Evolutionary conservation across 2,797 vertebrate species (phyloP), one percentile per base, ranked within the genome.

Genomic region (Hipposideros larvatus): DNA sequence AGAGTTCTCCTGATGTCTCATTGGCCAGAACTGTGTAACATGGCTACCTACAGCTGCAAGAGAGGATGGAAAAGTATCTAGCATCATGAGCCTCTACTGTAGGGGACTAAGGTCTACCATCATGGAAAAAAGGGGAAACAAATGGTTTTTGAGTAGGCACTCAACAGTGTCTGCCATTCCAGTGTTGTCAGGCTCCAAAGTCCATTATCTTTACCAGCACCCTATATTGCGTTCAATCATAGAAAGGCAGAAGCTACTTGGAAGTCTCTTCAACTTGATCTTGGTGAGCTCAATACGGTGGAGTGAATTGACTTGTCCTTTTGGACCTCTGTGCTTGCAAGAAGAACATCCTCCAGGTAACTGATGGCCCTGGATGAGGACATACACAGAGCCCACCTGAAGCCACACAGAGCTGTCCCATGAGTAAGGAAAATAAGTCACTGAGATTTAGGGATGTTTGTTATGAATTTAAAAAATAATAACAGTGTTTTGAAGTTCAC

Each of bases 381-480:
- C 15, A 24, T 6, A 79, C 10, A 66, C 24, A 37, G 14, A 65
- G 26, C 5, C 13, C 51, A 80, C 7, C 24, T 74, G 53, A 90
- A 92, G n/a, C 7, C 53, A 96, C 84, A 77, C 11, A 86, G 78
- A 91, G 11, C 51, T 65, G 13, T 4, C n/a, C 34, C 14, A 55
- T 34, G 31, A 78, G 24, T 59, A 55, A 96, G 24, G 31, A 82
- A 53, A 75, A 61, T 66, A 92, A 94, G 37, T 9, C 59, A 82
- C 28, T 63, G 63, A 91, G 26, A 77, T 94, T 93, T 96, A 84
- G 18, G 71, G 15, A 51, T 90, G 15, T 70, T 90, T 87, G 13
- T 55, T 75, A 84, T 48, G 11, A 43, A 83, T 84, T 96, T 91
- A 9, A 74, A 93, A 89, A 65, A 61, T 83, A 86, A 65, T 26